Evolutionary conservation across 2,797 vertebrate genomes (phyloP).

Genomic region (Cuculus canorus): DNA sequence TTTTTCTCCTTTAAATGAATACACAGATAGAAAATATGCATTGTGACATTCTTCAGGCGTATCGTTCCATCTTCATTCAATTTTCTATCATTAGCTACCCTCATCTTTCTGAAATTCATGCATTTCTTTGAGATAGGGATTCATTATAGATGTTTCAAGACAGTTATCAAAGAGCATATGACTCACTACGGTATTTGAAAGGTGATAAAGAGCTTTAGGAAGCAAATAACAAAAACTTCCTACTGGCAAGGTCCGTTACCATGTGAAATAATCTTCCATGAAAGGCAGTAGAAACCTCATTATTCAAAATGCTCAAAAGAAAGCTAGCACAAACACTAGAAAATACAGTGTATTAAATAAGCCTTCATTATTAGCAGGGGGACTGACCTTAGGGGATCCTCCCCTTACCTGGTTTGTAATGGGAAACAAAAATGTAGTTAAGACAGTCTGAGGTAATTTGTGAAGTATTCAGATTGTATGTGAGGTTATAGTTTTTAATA

Average conservation of each 20-base stretch:
- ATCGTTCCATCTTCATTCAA: background rate
- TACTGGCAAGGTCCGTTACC: background rate
- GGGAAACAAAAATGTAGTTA: background rate
- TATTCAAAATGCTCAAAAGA: background rate
- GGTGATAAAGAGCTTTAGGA: conserved; percentile 30
- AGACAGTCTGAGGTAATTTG: background rate
- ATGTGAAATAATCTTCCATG: conserved; percentile 19
- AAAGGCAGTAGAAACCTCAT: conserved; percentile 1
- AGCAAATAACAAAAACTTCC: conserved; percentile 43
- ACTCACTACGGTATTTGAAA: conserved; percentile 32
- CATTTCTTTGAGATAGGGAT: background rate
- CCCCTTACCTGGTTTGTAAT: background rate
- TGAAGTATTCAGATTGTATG: background rate
- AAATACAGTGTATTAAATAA: background rate
- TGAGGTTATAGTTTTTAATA: background rate
- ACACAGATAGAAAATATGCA: background rate
- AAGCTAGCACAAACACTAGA: background rate
- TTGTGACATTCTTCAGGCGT: background rate
- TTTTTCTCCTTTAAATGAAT: background rate
- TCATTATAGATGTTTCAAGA: conserved; percentile 11
- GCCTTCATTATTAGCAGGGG: background rate
- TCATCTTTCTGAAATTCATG: background rate
- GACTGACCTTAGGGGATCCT: background rate
- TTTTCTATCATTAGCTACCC: conserved; percentile 19
- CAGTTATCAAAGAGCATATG: conserved; percentile 10